Base-by-base conservation (phyloP, 1,140 invertebrate genomes). In the Brachystomella parvula region DNA sequence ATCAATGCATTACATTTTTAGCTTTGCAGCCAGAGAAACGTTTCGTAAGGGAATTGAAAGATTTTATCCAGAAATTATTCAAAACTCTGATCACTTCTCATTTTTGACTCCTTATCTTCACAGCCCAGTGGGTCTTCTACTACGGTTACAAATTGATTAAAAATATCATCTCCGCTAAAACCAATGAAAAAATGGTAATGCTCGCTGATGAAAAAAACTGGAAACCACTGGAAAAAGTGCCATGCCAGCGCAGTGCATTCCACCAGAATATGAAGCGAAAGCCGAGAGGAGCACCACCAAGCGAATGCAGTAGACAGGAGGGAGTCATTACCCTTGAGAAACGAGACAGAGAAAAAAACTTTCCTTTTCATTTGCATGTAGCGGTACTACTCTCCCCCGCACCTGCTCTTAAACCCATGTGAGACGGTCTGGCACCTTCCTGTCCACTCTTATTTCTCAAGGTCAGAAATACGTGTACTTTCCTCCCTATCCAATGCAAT, bases 31-130 rank as follows among this genome's bases (percentile, higher is more conserved):
- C 58, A 3, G 32, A 15, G 3, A 60, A 30, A 30, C 12, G 58
- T 9, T 60, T 60, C 29, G 15, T 60, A 9, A 15, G 26, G 26
- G 58, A 60, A 60, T 60, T 60, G 58, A 60, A 60, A 12, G 6
- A 12, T 60, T 28, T 29, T 60, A 32, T 35, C 58, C 58, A 9
- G 58, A 39, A 39, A 39, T 39, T 19, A 6, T 39, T 39, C 35
- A 39, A 39, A 9, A 6, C 35, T 39, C 6, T 6, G 35, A 19
- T 9, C 19, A 39, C 6, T 9, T 39, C 35, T 39, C 19, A 39
- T n/a, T n/a, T 9, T 39, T 39, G 35, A 19, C 49, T 53, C 6
- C 24, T 53, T 24, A 6, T 53, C 9, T 24, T 53, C 24, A 15
- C 24, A 53, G 49, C 49, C 6, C 49, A 53, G 12, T 53, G 49